A percentile compares a stretch with the other conserved stretches of the same genome.
Conservation (phyloP, 2,797 vertebrate species). For the Pseudochromis fuscus region DNA sequence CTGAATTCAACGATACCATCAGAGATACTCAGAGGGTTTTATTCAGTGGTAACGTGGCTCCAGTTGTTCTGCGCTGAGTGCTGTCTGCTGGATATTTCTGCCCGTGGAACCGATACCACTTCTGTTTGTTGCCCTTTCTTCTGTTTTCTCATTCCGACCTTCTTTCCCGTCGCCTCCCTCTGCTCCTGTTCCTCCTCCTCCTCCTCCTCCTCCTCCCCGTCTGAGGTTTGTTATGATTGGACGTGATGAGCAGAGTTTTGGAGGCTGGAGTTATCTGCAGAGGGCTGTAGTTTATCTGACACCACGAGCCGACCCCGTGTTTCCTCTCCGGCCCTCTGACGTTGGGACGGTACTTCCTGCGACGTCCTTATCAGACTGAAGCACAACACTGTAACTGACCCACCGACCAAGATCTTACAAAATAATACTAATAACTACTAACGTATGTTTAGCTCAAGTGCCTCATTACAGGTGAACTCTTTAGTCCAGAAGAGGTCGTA, state of each 20-base stretch:
- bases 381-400: constrained; percentile 77
- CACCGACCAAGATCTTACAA: constrained; percentile 30
- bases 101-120: neutral
- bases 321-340: constrained; percentile 82
- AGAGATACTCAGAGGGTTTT: neutral
- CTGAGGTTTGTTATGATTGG: constrained; percentile 62
- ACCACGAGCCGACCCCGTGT: constrained; percentile 72
- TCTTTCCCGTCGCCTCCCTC: constrained; percentile 1
- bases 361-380: constrained; percentile 82
- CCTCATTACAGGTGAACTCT: constrained; percentile 2
- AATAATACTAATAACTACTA: constrained; percentile 14
- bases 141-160: constrained; percentile 5
- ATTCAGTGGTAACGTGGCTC: neutral
- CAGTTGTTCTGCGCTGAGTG: neutral
- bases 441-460: neutral
- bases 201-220: neutral
- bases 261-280: constrained; percentile 33
- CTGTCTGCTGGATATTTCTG: neutral
- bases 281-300: constrained; percentile 77
- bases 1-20: too few relatives aligned
- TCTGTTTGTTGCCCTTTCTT: constrained; percentile 9
- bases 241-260: constrained; percentile 30
- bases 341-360: constrained; percentile 87
- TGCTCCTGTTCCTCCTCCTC: neutral
- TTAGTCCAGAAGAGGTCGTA: neutral